Evolutionary conservation across 2,797 vertebrate genomes (phyloP).

Genomic region (Ctenosaura bakeri): DNA sequence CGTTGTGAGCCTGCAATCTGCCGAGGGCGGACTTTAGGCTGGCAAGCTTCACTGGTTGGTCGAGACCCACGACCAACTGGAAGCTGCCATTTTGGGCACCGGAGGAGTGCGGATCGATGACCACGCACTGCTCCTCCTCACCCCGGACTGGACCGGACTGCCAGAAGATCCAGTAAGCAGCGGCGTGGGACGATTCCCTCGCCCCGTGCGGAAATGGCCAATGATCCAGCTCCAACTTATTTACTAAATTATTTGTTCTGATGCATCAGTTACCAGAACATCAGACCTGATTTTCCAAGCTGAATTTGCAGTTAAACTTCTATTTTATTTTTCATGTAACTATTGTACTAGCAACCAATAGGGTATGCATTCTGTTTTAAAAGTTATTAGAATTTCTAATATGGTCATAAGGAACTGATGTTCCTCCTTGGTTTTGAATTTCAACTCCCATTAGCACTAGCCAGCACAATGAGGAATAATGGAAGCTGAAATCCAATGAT

Average conservation of each 20-base stretch:
- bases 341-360: not conserved
- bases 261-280: not conserved
- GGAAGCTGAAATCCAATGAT: not conserved
- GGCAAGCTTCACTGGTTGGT: too few species aligned
- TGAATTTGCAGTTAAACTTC: not conserved
- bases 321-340: not conserved
- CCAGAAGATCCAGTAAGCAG: too few species aligned
- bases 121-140: too few species aligned
- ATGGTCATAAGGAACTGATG: too few species aligned
- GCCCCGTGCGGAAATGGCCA: too few species aligned
- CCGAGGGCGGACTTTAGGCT: too few species aligned
- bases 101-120: too few species aligned
- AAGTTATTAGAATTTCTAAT: not conserved
- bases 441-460: not conserved
- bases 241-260: not conserved
- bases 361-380: not conserved
- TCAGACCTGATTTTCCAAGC: not conserved
- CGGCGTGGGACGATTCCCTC: too few species aligned
- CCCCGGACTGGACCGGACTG: too few species aligned
- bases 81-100: too few species aligned
- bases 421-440: not conserved
- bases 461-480: not conserved
- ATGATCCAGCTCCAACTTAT: not conserved
- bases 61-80: too few species aligned
- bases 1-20: too few species aligned